phyloP scores from a whole-genome alignment of 2,888 invertebrate genomes.

The Capitulum mitella region DNA sequence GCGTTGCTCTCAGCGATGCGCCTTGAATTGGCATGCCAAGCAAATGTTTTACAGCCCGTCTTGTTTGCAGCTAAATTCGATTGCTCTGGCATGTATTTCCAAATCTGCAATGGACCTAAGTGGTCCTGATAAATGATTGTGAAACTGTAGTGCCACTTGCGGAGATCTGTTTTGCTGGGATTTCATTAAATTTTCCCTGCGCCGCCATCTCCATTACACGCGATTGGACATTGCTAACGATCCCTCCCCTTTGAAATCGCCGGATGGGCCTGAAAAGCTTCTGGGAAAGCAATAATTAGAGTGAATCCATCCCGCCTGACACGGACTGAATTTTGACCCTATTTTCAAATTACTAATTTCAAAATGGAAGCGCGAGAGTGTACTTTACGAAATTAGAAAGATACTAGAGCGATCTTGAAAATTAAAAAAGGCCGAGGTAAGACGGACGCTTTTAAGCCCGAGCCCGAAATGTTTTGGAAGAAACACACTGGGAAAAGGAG shows the following conservation, averaged over 20 bases:
- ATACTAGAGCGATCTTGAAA: neutral
- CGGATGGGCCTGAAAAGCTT: neutral
- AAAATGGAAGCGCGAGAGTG: neutral
- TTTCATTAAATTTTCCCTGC: neutral
- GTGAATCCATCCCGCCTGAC: neutral
- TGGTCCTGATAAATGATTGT: neutral
- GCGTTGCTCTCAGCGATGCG: too few species aligned
- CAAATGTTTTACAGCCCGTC: too few species aligned
- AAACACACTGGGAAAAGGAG: neutral
- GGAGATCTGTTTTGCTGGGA: neutral
- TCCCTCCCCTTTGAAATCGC: neutral
- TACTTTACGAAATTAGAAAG: conserved; percentile 17
- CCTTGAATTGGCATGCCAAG: too few species aligned
- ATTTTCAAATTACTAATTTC: conserved; percentile 19
- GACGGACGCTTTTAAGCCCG: neutral
- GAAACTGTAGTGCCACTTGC: neutral
- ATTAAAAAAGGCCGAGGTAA: neutral
- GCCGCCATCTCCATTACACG: neutral
- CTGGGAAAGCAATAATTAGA: conserved; percentile 15
- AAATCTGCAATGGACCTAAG: neutral
- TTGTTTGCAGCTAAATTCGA: too few species aligned
- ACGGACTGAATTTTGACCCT: neutral
- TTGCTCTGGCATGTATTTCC: neutral
- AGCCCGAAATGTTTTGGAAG: conserved; percentile 1
- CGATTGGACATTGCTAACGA: conserved; percentile 17